Evolutionary conservation across 2,797 vertebrate species (phyloP).

Genomic region (Lindbergichthys nudifrons): DNA sequence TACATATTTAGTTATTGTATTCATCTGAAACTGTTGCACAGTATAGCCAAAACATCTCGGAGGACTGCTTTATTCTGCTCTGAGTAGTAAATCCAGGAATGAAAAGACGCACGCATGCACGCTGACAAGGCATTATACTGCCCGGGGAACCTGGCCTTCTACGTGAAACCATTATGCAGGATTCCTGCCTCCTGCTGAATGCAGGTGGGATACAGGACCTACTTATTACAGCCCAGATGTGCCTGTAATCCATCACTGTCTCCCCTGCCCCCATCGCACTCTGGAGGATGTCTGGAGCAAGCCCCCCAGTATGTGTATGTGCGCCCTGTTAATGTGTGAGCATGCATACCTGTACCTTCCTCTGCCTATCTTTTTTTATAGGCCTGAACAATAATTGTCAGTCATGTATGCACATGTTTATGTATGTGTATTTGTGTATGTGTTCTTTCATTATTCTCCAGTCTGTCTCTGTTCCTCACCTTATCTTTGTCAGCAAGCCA

Average conservation of each 20-base stretch:
- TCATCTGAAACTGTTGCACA: not conserved
- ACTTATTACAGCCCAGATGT: slow-evolving; percentile 84
- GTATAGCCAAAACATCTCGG: slow-evolving; percentile 3
- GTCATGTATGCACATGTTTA: slow-evolving; percentile 9
- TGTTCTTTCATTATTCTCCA: slow-evolving; percentile 15
- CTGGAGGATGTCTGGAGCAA: slow-evolving; percentile 76
- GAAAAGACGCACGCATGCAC: slow-evolving; percentile 56
- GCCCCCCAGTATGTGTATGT: slow-evolving; percentile 49
- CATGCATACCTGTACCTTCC: slow-evolving; percentile 7
- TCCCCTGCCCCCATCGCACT: slow-evolving; percentile 72
- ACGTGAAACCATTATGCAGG: slow-evolving; percentile 80
- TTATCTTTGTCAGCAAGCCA: slow-evolving; percentile 14
- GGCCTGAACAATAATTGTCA: slow-evolving; percentile 15
- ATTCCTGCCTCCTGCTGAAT: slow-evolving; percentile 79
- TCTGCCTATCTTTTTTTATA: not conserved
- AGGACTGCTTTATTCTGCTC: slow-evolving; percentile 54
- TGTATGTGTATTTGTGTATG: slow-evolving; percentile 18
- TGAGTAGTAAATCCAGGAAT: slow-evolving; percentile 68
- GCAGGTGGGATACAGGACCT: slow-evolving; percentile 83
- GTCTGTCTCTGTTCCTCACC: not conserved
- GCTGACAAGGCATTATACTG: slow-evolving; percentile 77
- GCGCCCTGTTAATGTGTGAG: slow-evolving; percentile 16
- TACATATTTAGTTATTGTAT: not conserved
- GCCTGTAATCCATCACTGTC: slow-evolving; percentile 85
- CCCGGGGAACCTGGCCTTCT: slow-evolving; percentile 70